Conservation (phyloP, 2,888 invertebrate genomes). For the Diadegma fenestrale region DNA sequence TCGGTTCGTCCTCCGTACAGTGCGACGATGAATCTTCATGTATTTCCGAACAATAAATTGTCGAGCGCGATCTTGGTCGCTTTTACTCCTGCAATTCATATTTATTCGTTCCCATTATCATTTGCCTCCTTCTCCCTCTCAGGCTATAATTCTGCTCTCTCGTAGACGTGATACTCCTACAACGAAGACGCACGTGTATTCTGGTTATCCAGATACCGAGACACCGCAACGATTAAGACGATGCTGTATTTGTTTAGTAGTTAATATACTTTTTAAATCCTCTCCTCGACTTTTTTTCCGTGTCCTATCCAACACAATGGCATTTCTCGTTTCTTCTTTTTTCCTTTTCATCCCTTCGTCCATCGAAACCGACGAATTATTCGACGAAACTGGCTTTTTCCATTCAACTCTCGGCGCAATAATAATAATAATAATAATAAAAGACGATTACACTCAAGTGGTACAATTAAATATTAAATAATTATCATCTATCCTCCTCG, state of each 20-base stretch:
- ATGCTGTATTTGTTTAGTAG: slow-evolving; percentile 53
- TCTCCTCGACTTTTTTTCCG: slow-evolving; percentile 19
- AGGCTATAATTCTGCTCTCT: slow-evolving; percentile 55
- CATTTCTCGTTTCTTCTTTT: slow-evolving; percentile 37
- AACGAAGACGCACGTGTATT: slow-evolving; percentile 66
- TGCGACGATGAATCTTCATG: neutral
- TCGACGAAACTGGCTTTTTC: slow-evolving; percentile 52
- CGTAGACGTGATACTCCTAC: slow-evolving; percentile 67
- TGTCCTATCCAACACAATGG: slow-evolving; percentile 51
- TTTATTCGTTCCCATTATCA: neutral
- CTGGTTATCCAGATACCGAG: slow-evolving; percentile 66
- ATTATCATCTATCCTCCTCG: slow-evolving; percentile 79
- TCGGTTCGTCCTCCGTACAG: neutral
- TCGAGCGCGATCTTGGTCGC: slow-evolving; percentile 17
- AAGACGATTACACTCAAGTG: slow-evolving; percentile 71
- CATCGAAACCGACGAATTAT: slow-evolving; percentile 63
- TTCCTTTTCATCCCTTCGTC: slow-evolving; percentile 3
- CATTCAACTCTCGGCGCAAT: slow-evolving; percentile 25
- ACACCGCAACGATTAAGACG: slow-evolving; percentile 64
- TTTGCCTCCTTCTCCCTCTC: slow-evolving; percentile 38
- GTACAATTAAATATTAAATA: slow-evolving; percentile 83
- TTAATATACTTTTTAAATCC: neutral
- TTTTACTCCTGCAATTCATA: slow-evolving; percentile 47
- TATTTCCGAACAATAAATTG: slow-evolving; percentile 2
- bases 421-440: slow-evolving; percentile 36